Conservation (phyloP, 1,140 invertebrate genomes). For the Drosophila ananassae region DNA sequence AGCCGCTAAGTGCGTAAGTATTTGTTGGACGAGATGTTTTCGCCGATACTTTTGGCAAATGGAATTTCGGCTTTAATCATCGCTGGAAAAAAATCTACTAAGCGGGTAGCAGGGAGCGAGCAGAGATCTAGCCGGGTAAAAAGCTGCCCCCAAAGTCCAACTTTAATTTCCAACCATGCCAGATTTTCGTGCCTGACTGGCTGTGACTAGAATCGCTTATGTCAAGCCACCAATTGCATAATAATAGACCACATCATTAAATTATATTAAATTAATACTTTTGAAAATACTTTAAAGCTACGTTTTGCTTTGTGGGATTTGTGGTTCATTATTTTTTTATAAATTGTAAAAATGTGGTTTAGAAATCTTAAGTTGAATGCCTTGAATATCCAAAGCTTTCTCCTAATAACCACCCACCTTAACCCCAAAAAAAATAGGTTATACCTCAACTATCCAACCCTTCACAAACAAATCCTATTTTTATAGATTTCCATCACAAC, state of each 20-base stretch:
- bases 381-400: no score
- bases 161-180: conserved; percentile 5
- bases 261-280: conserved; percentile 7
- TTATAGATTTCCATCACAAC: conserved; percentile 6
- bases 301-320: neutral
- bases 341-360: no score
- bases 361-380: no score
- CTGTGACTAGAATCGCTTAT: neutral
- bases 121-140: neutral
- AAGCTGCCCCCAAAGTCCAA: neutral
- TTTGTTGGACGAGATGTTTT: conserved; percentile 55
- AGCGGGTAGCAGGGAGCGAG: neutral
- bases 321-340: no score
- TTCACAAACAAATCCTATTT: neutral
- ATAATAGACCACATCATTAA: conserved; percentile 10
- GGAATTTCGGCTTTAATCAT: conserved; percentile 46
- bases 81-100: neutral
- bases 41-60: conserved; percentile 41
- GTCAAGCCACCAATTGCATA: neutral
- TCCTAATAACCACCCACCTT: no score
- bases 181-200: neutral
- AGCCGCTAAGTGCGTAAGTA: conserved; percentile 47
- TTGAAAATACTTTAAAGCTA: neutral
- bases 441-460: neutral
- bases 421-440: no score